These are phyloP conservation scores for Halcyon leucocephala DNA, from an alignment of 2,797 vertebrate genomes.

Conservation along the genomic window DNA sequence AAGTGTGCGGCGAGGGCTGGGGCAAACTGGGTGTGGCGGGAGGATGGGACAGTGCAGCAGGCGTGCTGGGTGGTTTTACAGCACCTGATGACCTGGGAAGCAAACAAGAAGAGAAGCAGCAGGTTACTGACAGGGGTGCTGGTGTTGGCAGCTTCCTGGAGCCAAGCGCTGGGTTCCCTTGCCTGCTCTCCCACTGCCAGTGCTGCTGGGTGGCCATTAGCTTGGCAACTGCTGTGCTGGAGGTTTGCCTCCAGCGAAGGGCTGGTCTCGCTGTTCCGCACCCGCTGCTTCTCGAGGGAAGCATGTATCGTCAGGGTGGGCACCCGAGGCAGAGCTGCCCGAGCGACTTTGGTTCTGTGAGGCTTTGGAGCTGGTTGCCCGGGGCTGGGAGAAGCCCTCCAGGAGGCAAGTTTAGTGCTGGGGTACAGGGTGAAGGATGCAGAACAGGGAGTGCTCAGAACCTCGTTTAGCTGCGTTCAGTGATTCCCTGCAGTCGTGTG, in stretches of 20 bases:
- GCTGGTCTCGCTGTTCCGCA: accelerated
- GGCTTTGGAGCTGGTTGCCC: background rate
- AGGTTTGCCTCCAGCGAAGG: background rate
- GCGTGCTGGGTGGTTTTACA: background rate
- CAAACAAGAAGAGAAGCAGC: background rate
- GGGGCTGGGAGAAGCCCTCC: background rate
- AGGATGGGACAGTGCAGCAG: accelerated
- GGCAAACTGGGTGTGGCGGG: background rate
- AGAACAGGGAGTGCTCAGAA: accelerated
- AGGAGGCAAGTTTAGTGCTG: background rate
- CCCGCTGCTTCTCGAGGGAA: background rate
- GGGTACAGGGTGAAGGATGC: background rate
- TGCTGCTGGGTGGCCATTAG: background rate
- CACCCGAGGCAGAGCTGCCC: accelerated
- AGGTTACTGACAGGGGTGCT: background rate
- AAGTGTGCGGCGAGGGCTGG: accelerated
- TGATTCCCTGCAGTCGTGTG: accelerated
- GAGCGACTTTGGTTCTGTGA: background rate
- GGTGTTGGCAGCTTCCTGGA: background rate
- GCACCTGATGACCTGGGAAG: background rate
- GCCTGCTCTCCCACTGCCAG: background rate
- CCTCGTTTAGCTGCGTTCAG: accelerated
- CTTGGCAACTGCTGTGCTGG: accelerated
- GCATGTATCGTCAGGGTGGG: accelerated
- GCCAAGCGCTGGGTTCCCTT: background rate